These are phyloP conservation scores for Erythrocebus patas DNA, from an alignment of 2,113 vertebrate genomes.

Conservation along the genomic window DNA sequence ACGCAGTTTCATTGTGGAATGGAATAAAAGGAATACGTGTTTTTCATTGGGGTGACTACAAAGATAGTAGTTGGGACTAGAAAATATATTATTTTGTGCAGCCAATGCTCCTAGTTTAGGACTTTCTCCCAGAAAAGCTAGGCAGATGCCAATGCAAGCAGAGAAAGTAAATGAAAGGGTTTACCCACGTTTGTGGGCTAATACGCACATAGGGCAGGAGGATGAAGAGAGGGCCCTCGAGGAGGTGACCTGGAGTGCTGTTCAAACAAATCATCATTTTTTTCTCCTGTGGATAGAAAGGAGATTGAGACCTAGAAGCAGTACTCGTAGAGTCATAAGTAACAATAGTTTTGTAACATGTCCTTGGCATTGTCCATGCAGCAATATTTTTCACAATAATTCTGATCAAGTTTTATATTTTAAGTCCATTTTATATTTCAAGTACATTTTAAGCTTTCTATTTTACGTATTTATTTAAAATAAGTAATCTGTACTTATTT, in stretches of 20 bases:
- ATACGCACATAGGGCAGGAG: fast-evolving
- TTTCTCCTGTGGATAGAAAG: not conserved
- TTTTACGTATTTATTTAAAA: not conserved
- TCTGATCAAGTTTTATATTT: too few species aligned
- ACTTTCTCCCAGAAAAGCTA: not conserved
- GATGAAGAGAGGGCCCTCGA: not conserved
- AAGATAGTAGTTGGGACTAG: too few species aligned
- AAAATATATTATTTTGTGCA: too few species aligned
- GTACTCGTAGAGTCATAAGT: not conserved
- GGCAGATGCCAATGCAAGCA: too few species aligned
- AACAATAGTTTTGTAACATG: too few species aligned
- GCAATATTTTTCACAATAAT: not conserved
- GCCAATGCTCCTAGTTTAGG: not conserved
- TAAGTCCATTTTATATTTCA: too few species aligned
- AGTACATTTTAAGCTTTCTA: too few species aligned
- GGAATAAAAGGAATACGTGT: not conserved
- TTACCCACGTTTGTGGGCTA: not conserved
- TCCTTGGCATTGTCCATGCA: not conserved
- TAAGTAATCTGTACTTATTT: not conserved
- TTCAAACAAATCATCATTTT: not conserved
- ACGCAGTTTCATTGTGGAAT: too few species aligned
- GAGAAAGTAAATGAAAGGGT: not conserved
- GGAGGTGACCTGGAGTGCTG: too few species aligned
- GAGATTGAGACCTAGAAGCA: not conserved
- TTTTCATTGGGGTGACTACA: not conserved